Percentiles rank a stretch among this genome's conserved stretches.
Evolutionary conservation across 2,113 vertebrate species (phyloP).

Genomic region (Pseudorhombus dupliciocellatus): DNA sequence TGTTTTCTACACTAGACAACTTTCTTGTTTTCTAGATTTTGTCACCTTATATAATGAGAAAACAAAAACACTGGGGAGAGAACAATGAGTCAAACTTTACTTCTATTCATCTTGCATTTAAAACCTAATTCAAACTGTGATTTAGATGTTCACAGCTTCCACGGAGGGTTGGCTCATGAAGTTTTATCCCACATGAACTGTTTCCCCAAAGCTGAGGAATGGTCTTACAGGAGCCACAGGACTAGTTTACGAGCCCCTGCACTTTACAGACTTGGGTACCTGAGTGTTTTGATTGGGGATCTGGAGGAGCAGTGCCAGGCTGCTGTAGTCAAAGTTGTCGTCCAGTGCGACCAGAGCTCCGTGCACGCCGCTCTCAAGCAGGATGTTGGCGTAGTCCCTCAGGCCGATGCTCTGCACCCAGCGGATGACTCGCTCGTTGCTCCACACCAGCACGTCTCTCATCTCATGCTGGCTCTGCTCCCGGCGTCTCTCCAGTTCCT

Average conservation of each 20-base stretch:
- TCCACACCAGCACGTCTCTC: conserved; percentile 98
- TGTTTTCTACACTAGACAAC: too few relatives aligned
- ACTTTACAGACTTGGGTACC: conserved; percentile 37
- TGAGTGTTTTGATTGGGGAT: conserved; percentile 97
- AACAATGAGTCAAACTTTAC: too few relatives aligned
- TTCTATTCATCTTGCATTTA: too few relatives aligned
- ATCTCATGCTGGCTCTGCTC: conserved; percentile 98
- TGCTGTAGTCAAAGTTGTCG: conserved; percentile 98
- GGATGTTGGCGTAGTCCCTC: conserved; percentile 95
- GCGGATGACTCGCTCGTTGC: conserved; percentile 94
- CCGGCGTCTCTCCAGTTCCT: conserved; percentile 95
- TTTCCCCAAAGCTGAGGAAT: too few relatives aligned
- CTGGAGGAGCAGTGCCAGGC: conserved; percentile 95
- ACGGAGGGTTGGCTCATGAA: too few relatives aligned
- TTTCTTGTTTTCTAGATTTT: too few relatives aligned
- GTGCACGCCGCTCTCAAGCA: conserved; percentile 96
- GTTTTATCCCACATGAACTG: too few relatives aligned
- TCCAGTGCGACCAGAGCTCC: conserved; percentile 95
- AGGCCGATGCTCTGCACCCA: conserved; percentile 98
- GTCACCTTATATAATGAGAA: too few relatives aligned
- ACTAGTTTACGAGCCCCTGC: not conserved
- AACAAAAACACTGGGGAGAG: too few relatives aligned
- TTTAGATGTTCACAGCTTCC: too few relatives aligned
- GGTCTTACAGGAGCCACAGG: too few relatives aligned
- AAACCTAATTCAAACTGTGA: too few relatives aligned